Evolutionary conservation across 2,113 vertebrate genomes (phyloP), one percentile per base, ranked within the genome.

Genomic region (Anoplopoma fimbria): DNA sequence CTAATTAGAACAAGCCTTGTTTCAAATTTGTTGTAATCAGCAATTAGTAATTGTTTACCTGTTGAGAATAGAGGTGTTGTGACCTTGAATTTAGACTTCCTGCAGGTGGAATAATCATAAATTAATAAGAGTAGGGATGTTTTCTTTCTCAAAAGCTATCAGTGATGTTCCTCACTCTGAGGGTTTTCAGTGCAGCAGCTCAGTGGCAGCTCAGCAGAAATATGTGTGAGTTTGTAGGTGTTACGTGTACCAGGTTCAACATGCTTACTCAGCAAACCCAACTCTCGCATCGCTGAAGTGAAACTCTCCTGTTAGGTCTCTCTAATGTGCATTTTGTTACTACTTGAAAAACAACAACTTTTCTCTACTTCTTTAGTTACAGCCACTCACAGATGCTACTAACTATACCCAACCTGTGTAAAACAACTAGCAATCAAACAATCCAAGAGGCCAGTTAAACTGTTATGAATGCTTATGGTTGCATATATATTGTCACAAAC

Each of bases 21-120:
- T 77, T 51, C 33, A 67, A 4, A 73, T 61, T 40, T 12, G 8
- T 23, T 13, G 34, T 64, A 55, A 76, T 71, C 80, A 71, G 72
- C 36, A 58, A 70, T 71, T 67, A 71, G 58, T 14, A 62, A 29
- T 6, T 57, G 21, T 58, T 82, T 36, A 69, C 27, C 27, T 62
- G 17, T 62, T 53, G 64, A 76, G 34, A 63, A 61, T 40, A 31
- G 27, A 47, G 17, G 40, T 47, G 65, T 65, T 55, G 74, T 40
- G 61, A 65, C 25, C 19, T 31, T 12, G 36, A 25, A 33, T 58
- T 38, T 23, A 29, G 7, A 38, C 31, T 51, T 12, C 55, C 17
- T n/a, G n/a, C 15, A n/a, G 15, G 15, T 25, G 23, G 6, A 36
- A 19, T 62, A 25, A 33, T 15, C 2, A 3, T 51, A n/a, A 9